phyloP scores from a whole-genome alignment of 2,113 vertebrate genomes.

The Aptenodytes forsteri region DNA sequence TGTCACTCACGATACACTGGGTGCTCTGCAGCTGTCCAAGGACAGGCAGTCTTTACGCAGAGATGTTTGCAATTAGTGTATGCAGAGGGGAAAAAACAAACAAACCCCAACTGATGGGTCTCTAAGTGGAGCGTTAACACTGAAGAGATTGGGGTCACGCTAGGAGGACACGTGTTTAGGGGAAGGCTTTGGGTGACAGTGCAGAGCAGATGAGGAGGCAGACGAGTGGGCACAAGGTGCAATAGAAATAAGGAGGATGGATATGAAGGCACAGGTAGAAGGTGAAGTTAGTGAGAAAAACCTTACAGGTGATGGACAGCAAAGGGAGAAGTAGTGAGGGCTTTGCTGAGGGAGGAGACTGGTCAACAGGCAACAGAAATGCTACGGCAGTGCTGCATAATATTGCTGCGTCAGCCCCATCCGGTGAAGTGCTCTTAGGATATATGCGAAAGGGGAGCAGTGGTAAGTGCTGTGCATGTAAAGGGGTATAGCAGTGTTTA shows the following conservation, averaged over 20 bases:
- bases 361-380: neutral
- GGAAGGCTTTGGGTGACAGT: neutral
- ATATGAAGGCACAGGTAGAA: neutral
- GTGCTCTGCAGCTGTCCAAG: neutral
- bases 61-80: neutral
- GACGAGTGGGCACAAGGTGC: neutral
- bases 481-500: neutral
- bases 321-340: neutral
- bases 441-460: neutral
- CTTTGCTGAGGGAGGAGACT: neutral
- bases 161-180: neutral
- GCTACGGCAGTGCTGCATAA: neutral
- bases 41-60: neutral
- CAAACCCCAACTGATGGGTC: neutral
- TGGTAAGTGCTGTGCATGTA: neutral
- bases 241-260: neutral
- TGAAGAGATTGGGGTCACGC: neutral
- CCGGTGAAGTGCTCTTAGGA: neutral
- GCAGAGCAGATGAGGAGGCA: neutral
- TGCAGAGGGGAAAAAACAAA: too few relatives aligned
- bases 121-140: neutral
- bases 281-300: neutral
- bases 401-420: neutral
- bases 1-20: neutral
- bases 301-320: neutral